Conservation (phyloP, 2,113 vertebrate genomes). For the Canis aureus region DNA sequence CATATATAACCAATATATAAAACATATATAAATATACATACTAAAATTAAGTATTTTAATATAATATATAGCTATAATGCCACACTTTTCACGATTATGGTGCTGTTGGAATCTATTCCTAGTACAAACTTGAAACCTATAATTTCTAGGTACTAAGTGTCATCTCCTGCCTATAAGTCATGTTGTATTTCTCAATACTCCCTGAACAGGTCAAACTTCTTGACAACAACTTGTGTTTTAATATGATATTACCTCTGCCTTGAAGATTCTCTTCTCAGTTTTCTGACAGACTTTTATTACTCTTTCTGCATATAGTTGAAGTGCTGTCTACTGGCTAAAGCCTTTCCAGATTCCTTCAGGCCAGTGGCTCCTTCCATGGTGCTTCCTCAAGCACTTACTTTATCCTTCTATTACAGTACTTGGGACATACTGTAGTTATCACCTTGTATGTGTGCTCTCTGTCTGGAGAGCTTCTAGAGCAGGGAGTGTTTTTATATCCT, state of each 20-base stretch:
- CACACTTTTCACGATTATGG: neutral
- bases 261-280: slow-evolving; percentile 1
- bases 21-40: neutral
- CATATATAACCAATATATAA: neutral
- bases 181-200: neutral
- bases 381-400: neutral
- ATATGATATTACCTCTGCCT: neutral
- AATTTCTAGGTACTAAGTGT: slow-evolving; percentile 3
- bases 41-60: neutral
- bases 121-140: neutral
- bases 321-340: neutral
- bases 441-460: neutral
- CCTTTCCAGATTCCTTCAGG: neutral
- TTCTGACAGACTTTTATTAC: neutral
- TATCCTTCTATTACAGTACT: neutral
- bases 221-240: neutral
- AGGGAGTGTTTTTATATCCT: neutral
- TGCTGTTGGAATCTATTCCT: neutral
- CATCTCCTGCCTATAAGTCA: neutral
- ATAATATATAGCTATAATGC: neutral
- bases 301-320: neutral
- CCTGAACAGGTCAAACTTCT: neutral
- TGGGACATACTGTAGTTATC: neutral
- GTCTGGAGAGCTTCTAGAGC: neutral
- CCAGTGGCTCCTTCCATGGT: neutral